Evolutionary conservation across 2,888 invertebrate species (phyloP).

Genomic region (Rotaria macrura): DNA sequence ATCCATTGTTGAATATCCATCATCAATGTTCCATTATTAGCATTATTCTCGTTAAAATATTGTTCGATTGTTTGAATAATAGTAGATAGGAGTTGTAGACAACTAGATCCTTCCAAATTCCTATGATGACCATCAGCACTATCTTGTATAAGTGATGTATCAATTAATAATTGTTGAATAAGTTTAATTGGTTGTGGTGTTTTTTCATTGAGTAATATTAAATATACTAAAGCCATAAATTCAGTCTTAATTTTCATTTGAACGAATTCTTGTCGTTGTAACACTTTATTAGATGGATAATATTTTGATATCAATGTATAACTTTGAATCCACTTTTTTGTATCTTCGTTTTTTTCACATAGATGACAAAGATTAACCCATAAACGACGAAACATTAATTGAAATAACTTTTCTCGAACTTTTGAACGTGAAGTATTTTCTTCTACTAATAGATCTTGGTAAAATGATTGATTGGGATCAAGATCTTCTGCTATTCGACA

Average conservation of each 20-base stretch:
- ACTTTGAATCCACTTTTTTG: background rate
- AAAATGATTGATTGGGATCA: background rate
- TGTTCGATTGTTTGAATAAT: background rate
- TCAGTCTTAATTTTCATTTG: background rate
- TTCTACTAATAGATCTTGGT: background rate
- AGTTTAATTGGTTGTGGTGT: background rate
- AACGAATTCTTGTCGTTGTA: background rate
- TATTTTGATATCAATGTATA: background rate
- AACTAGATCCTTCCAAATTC: background rate
- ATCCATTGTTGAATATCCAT: constrained; percentile 14
- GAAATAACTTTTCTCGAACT: background rate
- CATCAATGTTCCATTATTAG: background rate
- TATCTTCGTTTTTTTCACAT: background rate
- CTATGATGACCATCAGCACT: background rate
- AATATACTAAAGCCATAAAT: background rate
- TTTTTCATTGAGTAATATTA: background rate
- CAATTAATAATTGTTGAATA: background rate
- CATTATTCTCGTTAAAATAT: background rate
- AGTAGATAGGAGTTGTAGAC: background rate
- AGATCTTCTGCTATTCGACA: background rate
- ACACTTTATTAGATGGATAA: background rate
- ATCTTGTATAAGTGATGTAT: background rate
- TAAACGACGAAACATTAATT: background rate
- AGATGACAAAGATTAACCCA: background rate
- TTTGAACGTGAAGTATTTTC: background rate